Evolutionary conservation across 2,797 vertebrate genomes (phyloP).

Genomic region (Gobio occitaniae): DNA sequence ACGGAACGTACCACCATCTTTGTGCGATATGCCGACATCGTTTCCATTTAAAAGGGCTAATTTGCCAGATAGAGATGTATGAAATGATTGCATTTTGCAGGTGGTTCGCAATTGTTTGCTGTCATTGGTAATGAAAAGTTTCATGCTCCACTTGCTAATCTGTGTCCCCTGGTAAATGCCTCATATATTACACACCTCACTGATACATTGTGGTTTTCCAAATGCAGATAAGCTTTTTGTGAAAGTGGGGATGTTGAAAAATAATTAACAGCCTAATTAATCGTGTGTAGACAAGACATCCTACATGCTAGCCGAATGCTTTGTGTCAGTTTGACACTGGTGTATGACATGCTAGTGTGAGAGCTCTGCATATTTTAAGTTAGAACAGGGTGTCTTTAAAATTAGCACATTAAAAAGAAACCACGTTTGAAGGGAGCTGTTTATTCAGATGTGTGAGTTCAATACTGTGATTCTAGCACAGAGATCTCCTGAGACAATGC

Average conservation of each 20-base stretch:
- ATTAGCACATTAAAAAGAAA: neutral
- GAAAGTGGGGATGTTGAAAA: neutral
- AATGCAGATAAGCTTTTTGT: constrained; percentile 33
- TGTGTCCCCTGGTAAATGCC: constrained; percentile 14
- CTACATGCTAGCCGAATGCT: neutral
- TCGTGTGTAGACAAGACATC: neutral
- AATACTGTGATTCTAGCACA: neutral
- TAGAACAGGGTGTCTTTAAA: neutral
- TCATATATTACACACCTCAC: constrained; percentile 16
- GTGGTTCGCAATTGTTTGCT: constrained; percentile 50
- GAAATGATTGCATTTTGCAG: constrained; percentile 48
- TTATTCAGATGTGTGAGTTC: neutral
- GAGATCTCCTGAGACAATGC: neutral
- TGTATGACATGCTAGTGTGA: constrained; percentile 1
- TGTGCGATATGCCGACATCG: constrained; percentile 52
- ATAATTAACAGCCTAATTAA: constrained; percentile 31
- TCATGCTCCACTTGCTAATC: constrained; percentile 32
- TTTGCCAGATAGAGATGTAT: constrained; percentile 47
- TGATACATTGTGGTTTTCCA: neutral
- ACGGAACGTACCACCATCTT: constrained; percentile 41
- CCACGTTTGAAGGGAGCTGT: neutral
- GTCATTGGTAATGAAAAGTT: constrained; percentile 50
- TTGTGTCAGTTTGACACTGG: neutral
- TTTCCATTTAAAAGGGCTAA: constrained; percentile 53
- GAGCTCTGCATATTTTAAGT: constrained; percentile 14